Evolutionary conservation across 1,140 invertebrate genomes (phyloP).

Genomic region (Drosophila truncata): DNA sequence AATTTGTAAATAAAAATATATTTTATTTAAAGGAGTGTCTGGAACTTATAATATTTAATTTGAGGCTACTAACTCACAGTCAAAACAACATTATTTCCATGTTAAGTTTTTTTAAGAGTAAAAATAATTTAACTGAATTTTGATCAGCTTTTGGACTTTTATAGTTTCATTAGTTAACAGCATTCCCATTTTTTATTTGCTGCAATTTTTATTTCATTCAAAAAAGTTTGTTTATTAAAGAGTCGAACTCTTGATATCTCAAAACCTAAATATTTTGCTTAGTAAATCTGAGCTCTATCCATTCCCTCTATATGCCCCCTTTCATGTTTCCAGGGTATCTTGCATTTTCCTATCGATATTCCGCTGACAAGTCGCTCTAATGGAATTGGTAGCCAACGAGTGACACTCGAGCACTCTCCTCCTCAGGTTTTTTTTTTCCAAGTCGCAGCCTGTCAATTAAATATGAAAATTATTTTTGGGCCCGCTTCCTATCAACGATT

Average conservation of each 20-base stretch:
- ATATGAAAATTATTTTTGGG: constrained; percentile 67
- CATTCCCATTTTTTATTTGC: background rate
- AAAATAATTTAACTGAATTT: background rate
- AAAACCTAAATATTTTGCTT: too few species aligned
- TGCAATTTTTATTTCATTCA: background rate
- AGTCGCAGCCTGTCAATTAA: constrained; percentile 66
- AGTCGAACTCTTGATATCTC: background rate
- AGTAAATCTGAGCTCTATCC: background rate
- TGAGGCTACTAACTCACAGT: too few species aligned
- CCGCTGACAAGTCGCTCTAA: constrained; percentile 56
- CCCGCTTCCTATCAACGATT: constrained; percentile 48
- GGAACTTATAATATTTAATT: background rate
- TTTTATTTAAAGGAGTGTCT: background rate
- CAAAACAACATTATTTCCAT: background rate
- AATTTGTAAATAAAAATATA: background rate
- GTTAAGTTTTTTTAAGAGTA: background rate
- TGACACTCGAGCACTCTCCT: constrained; percentile 48
- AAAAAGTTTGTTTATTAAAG: too few species aligned
- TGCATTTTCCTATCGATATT: constrained; percentile 5
- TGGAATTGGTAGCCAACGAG: constrained; percentile 65
- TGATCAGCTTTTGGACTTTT: background rate
- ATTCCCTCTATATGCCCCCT: background rate
- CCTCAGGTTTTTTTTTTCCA: constrained; percentile 38
- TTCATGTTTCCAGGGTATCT: constrained; percentile 7
- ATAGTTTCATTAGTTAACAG: background rate